Evolutionary conservation across 2,797 vertebrate species (phyloP), one percentile per base, ranked within the genome.

Genomic region (Xenentodon cancila): DNA sequence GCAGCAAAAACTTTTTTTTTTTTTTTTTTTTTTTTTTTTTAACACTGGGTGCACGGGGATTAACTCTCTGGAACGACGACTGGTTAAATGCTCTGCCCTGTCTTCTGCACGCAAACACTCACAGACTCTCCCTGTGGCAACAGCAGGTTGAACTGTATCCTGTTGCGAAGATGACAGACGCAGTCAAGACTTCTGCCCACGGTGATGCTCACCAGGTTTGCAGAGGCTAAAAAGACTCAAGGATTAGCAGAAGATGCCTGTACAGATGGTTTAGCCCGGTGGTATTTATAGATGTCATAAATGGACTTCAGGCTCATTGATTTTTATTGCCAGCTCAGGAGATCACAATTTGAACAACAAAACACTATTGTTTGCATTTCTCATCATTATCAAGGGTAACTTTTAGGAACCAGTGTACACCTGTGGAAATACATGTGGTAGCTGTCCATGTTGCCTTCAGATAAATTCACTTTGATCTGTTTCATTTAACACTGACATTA

Each of bases 221-320:
- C 50, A 19, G 67, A 43, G 34, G 51, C 59, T 65, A 59, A 18
- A 46, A 55, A 71, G 37, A 71, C 80, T 49, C 20, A 47, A 11
- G 68, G 53, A 69, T 59, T 12, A 47, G 40, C 50, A 62, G 52
- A 55, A 43, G 3, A 54, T 46, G 62, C 59, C 59, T 70, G 49
- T 52, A 25, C 73, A 74, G 71, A 73, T 81, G 80, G 80, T 75
- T 88, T 88, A 84, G 53, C 79, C 73, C 82, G 11, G 25, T 30
- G 63, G 56, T 89, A 90, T 84, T 84, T 81, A 89, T 91, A 89
- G 84, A 73, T 59, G 73, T 89, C 77, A 80, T 84, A 75, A 79
- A 75, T 55, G 18, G 73, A 70, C 58, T 51, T 53, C 65, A 56
- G 63, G 19, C 40, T 62, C 53, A 27, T 42, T 59, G 51, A 62